Base-by-base conservation (phyloP, 2,888 invertebrate species). In the Azorinus chamasolen region DNA sequence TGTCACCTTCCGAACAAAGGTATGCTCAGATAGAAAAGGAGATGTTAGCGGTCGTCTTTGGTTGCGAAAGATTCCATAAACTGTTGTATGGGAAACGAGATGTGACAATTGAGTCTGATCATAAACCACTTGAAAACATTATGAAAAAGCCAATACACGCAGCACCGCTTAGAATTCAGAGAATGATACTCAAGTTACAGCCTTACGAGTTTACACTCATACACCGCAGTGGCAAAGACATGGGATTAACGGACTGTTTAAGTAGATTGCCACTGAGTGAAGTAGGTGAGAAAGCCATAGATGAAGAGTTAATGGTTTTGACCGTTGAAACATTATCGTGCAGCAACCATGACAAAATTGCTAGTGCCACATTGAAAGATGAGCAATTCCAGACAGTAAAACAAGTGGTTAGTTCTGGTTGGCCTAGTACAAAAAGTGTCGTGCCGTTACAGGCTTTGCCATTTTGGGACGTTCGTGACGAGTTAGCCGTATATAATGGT, bases 181-280 rank as follows among this genome's bases (percentile, higher is more conserved):
- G n/a, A n/a, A n/a, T n/a, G n/a, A n/a, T n/a, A n/a, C n/a, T n/a
- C 1, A n/a, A n/a, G n/a, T n/a, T n/a, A n/a, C n/a, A n/a, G n/a
- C 61, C 48, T n/a, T 71, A 64, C 32, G 70, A 62, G 14, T 51
- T 69, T 18, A 59, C 41, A 43, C 43, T 71, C 14, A 27, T 51
- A 14, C 32, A 71, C 22, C n/a, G 25, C 16, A 63, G 51, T 24
- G 71, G 64, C 3, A 63, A 57, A 22, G 57, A 64, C 27, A 55
- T 64, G 48, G 62, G 62, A 20, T 32, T 71, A 25, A 57, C 71
- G 12, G 71, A 71, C 58, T n/a, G n/a, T n/a, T n/a, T n/a, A n/a
- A n/a, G n/a, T n/a, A n/a, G n/a, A n/a, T n/a, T n/a, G n/a, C n/a
- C 32, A 10, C 20, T 70, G 12, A n/a, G 46, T 14, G 62, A 70